These are phyloP conservation scores for Ophion ellenae DNA, from an alignment of 2,888 invertebrate genomes.

Conservation along the genomic window DNA sequence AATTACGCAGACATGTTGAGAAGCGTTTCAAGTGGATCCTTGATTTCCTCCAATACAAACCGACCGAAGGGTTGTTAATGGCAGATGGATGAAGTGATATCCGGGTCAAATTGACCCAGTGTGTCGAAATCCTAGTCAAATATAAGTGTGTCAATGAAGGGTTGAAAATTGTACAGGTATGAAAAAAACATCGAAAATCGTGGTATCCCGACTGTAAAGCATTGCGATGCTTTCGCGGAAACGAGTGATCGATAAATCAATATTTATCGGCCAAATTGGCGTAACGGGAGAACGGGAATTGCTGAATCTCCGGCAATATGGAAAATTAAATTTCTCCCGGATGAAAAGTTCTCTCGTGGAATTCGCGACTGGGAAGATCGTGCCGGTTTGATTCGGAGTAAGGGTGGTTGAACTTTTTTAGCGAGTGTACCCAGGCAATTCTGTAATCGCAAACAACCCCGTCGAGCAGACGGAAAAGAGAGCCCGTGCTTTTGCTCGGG, in stretches of 20 bases:
- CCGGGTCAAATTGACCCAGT: no score
- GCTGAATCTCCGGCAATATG: slow-evolving; percentile 60
- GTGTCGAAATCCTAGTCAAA: no score
- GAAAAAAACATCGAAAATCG: not conserved
- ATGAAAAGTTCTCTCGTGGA: slow-evolving; percentile 52
- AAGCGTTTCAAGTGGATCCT: no score
- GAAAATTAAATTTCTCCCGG: slow-evolving; percentile 59
- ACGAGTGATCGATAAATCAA: slow-evolving; percentile 36
- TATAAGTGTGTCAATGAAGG: no score
- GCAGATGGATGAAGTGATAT: no score
- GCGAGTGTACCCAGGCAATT: slow-evolving; percentile 68
- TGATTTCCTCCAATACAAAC: no score
- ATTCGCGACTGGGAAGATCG: slow-evolving; percentile 35
- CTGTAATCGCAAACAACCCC: slow-evolving; percentile 73
- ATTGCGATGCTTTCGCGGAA: not conserved
- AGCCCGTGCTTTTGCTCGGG: slow-evolving; percentile 33
- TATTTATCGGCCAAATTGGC: slow-evolving; percentile 29
- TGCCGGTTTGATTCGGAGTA: not conserved
- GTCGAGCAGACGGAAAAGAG: slow-evolving; percentile 56
- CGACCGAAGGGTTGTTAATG: no score
- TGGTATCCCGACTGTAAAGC: not conserved
- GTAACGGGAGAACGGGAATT: slow-evolving; percentile 30
- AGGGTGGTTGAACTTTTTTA: slow-evolving; percentile 43
- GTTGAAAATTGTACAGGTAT: not conserved
- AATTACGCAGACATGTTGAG: no score